A percentile compares a stretch with the other conserved stretches of the same genome.
Conservation (phyloP, 2,797 vertebrate genomes). For the Notolepis coatsorum region DNA sequence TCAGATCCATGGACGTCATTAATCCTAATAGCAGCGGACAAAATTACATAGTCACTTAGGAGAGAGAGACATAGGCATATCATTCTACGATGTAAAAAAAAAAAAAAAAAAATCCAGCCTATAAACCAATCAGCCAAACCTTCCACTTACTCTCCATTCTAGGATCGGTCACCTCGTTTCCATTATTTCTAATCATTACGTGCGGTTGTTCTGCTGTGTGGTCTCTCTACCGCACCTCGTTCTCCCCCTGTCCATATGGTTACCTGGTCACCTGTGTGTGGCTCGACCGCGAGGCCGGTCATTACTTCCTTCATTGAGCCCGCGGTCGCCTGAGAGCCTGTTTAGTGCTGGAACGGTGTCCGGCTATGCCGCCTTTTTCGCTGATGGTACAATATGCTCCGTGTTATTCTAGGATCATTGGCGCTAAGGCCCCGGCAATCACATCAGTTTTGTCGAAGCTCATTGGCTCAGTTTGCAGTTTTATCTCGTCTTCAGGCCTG, state of each 20-base stretch:
- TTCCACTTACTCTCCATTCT: not conserved
- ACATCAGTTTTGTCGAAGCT: slow-evolving; percentile 80
- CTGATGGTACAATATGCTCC: slow-evolving; percentile 82
- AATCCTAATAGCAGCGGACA: too few relatives aligned
- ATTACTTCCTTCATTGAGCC: slow-evolving; percentile 77
- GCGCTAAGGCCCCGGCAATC: slow-evolving; percentile 78
- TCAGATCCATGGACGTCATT: too few relatives aligned
- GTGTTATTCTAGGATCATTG: slow-evolving; percentile 86
- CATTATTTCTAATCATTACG: slow-evolving; percentile 29
- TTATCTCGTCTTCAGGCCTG: slow-evolving; percentile 65
- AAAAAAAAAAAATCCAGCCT: too few relatives aligned
- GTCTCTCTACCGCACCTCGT: slow-evolving; percentile 15
- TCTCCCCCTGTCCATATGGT: slow-evolving; percentile 51
- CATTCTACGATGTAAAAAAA: too few relatives aligned
- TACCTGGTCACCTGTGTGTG: slow-evolving; percentile 67
- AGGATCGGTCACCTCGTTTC: not conserved
- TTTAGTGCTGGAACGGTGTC: slow-evolving; percentile 73
- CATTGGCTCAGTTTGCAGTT: slow-evolving; percentile 82
- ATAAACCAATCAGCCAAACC: not conserved
- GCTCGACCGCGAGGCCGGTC: slow-evolving; percentile 66
- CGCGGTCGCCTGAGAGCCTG: slow-evolving; percentile 64
- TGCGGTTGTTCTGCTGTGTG: slow-evolving; percentile 31
- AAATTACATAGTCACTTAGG: too few relatives aligned
- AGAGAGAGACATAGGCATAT: too few relatives aligned
- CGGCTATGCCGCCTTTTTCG: slow-evolving; percentile 57